A percentile compares a stretch with the other conserved stretches of the same genome.
phyloP scores from a whole-genome alignment of 2,113 vertebrate species.

The Nycticryphes semicollaris region DNA sequence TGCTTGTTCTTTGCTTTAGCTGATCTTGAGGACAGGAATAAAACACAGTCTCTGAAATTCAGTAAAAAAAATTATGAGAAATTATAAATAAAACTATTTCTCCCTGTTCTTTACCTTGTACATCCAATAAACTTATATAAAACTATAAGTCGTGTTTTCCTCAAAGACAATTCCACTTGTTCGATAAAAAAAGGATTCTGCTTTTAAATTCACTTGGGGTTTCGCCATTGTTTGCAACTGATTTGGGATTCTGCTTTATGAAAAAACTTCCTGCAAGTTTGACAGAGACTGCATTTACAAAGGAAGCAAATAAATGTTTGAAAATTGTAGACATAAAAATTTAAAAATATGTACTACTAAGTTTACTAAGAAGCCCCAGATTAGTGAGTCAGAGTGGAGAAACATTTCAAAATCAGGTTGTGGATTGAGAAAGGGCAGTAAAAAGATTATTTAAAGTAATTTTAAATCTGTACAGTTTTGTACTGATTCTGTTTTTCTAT shows the following conservation, averaged over 20 bases:
- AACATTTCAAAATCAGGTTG: background rate
- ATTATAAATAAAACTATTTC: background rate
- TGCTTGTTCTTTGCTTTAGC: background rate
- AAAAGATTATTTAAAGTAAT: background rate
- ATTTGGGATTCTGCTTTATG: background rate
- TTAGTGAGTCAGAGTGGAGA: background rate
- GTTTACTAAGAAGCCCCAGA: background rate
- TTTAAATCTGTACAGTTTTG: background rate
- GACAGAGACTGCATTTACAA: background rate
- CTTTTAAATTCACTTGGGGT: background rate
- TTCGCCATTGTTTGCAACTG: background rate
- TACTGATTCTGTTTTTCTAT: background rate
- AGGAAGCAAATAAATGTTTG: background rate
- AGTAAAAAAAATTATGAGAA: background rate
- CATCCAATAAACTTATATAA: background rate
- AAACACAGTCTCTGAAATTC: background rate
- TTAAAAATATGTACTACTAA: background rate
- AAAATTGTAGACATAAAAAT: background rate
- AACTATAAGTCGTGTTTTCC: background rate
- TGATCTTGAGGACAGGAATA: background rate
- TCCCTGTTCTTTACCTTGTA: background rate
- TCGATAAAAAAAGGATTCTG: background rate
- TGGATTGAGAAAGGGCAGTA: background rate
- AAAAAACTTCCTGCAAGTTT: background rate
- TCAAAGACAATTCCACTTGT: background rate